Base-by-base conservation (phyloP, 1,140 invertebrate species). In the Schlechtendalia chinensis region DNA sequence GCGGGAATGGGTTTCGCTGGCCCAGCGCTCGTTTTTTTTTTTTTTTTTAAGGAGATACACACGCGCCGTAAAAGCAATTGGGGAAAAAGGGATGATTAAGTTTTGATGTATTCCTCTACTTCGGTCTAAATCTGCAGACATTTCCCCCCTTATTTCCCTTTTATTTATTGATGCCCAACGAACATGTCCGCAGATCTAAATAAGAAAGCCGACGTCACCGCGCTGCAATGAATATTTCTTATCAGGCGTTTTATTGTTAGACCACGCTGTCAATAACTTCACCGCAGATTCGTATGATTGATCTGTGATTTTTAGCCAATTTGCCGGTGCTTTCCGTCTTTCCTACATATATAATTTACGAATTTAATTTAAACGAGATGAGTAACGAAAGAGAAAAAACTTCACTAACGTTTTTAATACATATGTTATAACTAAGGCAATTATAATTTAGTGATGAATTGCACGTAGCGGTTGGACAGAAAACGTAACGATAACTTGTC, bases 61-160 rank as follows among this genome's bases (percentile, higher is more conserved):
- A 53, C 47, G 47, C 67, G 53, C 47, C 32, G 32, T 47, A 16
- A 72, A 72, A 72, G 47, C 50, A 72, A 72, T 72, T 72, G 69
- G 47, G 67, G 24, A 72, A 72, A 72, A 72, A 72, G 50, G 69
- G 69, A 72, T 72, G 69, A 72, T 72, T 72, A 72, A 72, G 69
- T 72, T 72, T 72, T 72, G 69, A 72, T 72, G 69, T 54, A 72
- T 72, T 54, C 50, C 47, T 54, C 16, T 63, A 39, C 27, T 50
- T 22, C 69, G 17, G 47, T 27, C 67, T 53, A 71, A 71, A 71
- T 71, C 67, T 71, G 67, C 22, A 22, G 45, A 47, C 50, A 53
- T 72, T 54, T 71, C 50, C 63, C 32, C n/a, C 19, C 47, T 4
- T 50, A 12, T n/a, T n/a, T 22, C 6, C 29, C n/a, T 67, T 67